Conservation (phyloP, 1,140 invertebrate genomes). For the Littorina saxatilis region DNA sequence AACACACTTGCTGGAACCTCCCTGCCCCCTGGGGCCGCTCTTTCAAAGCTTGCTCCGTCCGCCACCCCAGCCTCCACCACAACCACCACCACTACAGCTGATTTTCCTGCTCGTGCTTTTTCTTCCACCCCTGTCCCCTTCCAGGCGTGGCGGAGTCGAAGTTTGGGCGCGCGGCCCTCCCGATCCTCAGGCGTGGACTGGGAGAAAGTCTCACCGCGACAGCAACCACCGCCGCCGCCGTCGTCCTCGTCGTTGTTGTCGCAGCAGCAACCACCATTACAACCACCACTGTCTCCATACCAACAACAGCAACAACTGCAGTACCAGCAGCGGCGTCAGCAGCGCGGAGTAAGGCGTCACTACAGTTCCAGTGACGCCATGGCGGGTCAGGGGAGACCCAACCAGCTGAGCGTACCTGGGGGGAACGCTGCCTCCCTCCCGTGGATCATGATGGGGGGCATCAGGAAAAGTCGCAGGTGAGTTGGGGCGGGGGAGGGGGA, state of each 20-base stretch:
- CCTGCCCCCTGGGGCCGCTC: background rate
- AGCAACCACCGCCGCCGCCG: background rate
- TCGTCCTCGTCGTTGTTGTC: background rate
- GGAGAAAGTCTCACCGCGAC: background rate
- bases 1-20: background rate
- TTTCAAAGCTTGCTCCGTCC: background rate
- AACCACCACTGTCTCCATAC: background rate
- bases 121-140: no score
- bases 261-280: background rate
- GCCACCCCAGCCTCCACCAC: background rate
- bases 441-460: background rate
- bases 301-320: background rate
- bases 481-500: background rate
- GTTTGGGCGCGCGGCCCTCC: background rate
- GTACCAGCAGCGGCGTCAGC: background rate
- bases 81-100: no score
- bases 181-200: background rate
- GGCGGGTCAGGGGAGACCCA: constrained; percentile 19
- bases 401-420: background rate
- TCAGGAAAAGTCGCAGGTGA: constrained; percentile 8
- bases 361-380: constrained; percentile 27
- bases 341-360: constrained; percentile 10
- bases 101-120: no score
- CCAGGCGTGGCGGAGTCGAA: background rate
- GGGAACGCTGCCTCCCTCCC: background rate